Evolutionary conservation across 2,888 invertebrate species (phyloP).

Genomic region (Rhimphoctona megacephalus): DNA sequence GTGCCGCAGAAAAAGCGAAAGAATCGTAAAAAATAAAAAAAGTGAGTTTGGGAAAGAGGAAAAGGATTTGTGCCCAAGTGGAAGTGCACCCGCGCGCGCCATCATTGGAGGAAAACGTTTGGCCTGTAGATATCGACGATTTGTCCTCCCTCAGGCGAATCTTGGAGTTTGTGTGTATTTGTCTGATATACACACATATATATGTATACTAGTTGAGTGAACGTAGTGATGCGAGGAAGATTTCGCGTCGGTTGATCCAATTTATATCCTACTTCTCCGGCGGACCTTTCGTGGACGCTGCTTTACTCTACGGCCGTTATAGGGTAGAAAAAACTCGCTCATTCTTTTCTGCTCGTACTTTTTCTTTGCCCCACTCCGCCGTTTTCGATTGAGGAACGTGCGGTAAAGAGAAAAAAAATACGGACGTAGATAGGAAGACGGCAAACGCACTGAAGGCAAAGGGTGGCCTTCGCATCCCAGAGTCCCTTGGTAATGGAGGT

Average conservation of each 20-base stretch:
- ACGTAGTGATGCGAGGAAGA: constrained; percentile 54
- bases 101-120: constrained; percentile 68
- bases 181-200: background rate
- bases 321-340: constrained; percentile 36
- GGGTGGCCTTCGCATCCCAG: constrained; percentile 46
- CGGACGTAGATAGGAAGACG: constrained; percentile 39
- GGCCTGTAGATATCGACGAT: constrained; percentile 70
- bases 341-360: constrained; percentile 22
- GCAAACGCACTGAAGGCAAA: constrained; percentile 50
- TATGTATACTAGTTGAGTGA: background rate
- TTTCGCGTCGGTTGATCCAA: constrained; percentile 71
- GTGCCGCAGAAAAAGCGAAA: constrained; percentile 21
- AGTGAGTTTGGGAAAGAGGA: constrained; percentile 31
- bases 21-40: background rate
- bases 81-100: constrained; percentile 49
- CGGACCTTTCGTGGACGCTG: constrained; percentile 66
- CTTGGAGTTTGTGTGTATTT: constrained; percentile 38
- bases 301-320: constrained; percentile 28
- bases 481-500: constrained; percentile 64
- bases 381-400: constrained; percentile 44
- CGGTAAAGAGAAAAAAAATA: constrained; percentile 28
- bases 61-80: constrained; percentile 64
- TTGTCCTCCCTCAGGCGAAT: constrained; percentile 65
- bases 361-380: constrained; percentile 34
- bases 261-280: constrained; percentile 70